Evolutionary conservation across 2,888 invertebrate species (phyloP), one percentile per base, ranked within the genome.

Genomic region (Cosmia pyralina): DNA sequence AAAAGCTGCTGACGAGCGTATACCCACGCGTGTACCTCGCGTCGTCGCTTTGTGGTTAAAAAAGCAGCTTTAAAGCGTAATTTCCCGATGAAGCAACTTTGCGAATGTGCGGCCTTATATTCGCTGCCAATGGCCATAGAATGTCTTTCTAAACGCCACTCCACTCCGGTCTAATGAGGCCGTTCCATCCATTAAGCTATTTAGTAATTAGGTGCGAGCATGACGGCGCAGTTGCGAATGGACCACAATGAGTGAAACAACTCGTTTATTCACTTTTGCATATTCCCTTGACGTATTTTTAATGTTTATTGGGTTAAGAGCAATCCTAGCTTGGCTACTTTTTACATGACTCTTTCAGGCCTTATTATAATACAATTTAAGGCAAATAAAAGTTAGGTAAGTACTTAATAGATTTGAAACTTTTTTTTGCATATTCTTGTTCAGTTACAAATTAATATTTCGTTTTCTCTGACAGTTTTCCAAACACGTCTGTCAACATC

Each of bases 191-290:
- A 94, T 93, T 94, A 93, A 89, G 92, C 93, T 92, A 92, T 94
- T 94, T 91, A 92, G 93, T 93, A 94, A 94, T 94, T 94, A 94
- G 93, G 93, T 93, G 93, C 88, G 86, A 92, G 91, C 87, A 84
- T 87, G 77, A 76, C 80, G 81, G 78, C 81, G 83, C 84, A 88
- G 88, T 87, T 87, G 89, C 85, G 89, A 91, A 92, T 89, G 89
- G 90, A 91, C 92, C 91, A 84, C 91, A 90, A 87, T 88, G 87
- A 85, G 84, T 82, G 79, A 81, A 87, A 87, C 87, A 88, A 88
- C 84, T 86, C 86, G 84, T 87, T 91, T 89, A 89, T 88, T 89
- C 88, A 88, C 88, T 83, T 28, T 74, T 80, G 83, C 84, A 84
- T 83, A 82, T 87, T 86, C 85, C 74, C 76, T 81, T 79, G 85